Evolutionary conservation across 2,888 invertebrate species (phyloP).

Genomic region (Ormyrus labotus): DNA sequence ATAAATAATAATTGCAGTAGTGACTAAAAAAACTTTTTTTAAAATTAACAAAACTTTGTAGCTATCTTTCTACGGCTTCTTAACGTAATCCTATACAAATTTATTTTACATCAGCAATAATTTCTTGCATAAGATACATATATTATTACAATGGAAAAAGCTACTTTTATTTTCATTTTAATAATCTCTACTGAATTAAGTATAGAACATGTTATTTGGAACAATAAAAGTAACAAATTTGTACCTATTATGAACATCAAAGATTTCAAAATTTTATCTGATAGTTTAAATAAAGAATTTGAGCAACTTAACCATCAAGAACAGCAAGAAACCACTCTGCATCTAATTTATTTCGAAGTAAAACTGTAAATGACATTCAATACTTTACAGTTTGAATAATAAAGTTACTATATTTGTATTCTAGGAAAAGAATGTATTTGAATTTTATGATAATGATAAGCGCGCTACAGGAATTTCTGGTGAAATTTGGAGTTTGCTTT

Average conservation of each 20-base stretch:
- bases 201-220: constrained; percentile 27
- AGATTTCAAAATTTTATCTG: neutral
- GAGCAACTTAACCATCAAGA: constrained; percentile 24
- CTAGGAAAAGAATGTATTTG: constrained; percentile 46
- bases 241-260: constrained; percentile 30
- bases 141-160: constrained; percentile 24
- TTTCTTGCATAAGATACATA: no score
- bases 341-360: constrained; percentile 31
- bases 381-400: neutral
- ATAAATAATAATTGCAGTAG: no score
- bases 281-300: neutral
- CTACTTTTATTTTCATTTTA: constrained; percentile 9
- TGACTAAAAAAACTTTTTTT: no score
- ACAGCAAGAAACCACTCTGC: neutral
- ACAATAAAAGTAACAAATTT: constrained; percentile 18
- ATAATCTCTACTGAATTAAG: neutral
- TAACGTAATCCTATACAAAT: no score
- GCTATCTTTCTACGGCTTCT: no score
- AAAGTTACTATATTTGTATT: neutral
- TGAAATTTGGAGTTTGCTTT: constrained; percentile 60
- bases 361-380: neutral
- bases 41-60: no score
- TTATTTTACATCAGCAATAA: no score
- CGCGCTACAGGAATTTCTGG: constrained; percentile 60
- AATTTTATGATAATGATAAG: constrained; percentile 60